Evolutionary conservation across 2,797 vertebrate genomes (phyloP), one percentile per base, ranked within the genome.

Genomic region (Antennarius maculatus): DNA sequence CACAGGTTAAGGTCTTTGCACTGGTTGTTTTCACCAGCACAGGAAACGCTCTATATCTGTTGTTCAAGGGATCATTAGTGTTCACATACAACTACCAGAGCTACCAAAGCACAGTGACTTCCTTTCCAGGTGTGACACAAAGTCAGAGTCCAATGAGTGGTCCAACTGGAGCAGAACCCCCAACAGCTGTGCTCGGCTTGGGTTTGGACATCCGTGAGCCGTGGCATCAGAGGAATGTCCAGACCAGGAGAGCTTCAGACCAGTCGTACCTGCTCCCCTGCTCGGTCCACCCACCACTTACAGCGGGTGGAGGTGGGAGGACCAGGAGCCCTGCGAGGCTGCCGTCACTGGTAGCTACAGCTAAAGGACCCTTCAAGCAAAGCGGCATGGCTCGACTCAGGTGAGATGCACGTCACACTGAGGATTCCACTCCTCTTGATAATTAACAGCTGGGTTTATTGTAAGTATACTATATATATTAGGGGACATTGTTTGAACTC

Each of bases 301-400:
- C 73, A 7, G 37, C 47, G 3, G 71, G 47, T 15, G 76, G 42
- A 7, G n/a, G 15, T 63, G 16, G 69, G 7, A 52, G 15, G 29
- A 12, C 57, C 61, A 76, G 69, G 72, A 61, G 79, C 46, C 62
- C 84, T 1, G 69, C 92, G 17, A 83, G 85, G 71, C 87, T 93
- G 55, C 93, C 92, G 0, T 79, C 84, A 0, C 83, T 93, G 1
- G 73, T 42, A 1, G 12, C 75, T 10, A 14, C 77, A 17, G 63
- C 72, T 61, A 76, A 61, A 61, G 79, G 75, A 7, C 69, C 76
- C 7, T 69, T 59, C 50, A 81, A 76, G 54, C 68, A 52, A 39
- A 80, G 83, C 70, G 54, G 86, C 71, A 34, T 68, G 55, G 60
- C 82, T 23, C 84, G 74, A 13, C 82, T 91, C 79, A 92, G 91